A percentile compares a stretch with the other conserved stretches of the same genome.
These are phyloP conservation scores for Allygus modestus DNA, from an alignment of 2,888 invertebrate species.

Conservation along the genomic window DNA sequence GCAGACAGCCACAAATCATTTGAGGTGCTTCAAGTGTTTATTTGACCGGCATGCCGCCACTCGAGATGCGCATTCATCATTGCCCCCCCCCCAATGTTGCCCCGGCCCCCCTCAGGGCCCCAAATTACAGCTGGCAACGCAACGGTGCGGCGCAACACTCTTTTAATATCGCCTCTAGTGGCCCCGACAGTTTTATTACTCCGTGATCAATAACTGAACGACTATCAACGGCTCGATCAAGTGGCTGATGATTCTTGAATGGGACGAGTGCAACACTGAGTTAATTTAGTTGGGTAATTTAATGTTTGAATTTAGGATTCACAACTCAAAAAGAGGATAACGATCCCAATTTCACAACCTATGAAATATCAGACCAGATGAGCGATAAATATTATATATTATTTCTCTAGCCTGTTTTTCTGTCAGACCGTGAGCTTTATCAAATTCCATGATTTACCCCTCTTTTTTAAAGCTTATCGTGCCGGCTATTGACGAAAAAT, in stretches of 20 bases:
- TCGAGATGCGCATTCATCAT: constrained; percentile 48
- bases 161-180: constrained; percentile 16
- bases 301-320: too few relatives aligned
- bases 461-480: too few relatives aligned
- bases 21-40: constrained; percentile 42
- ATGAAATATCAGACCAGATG: too few relatives aligned
- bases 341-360: too few relatives aligned
- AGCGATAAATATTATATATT: too few relatives aligned
- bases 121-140: constrained; percentile 14
- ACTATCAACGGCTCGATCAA: neutral
- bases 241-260: neutral
- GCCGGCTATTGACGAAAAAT: too few relatives aligned
- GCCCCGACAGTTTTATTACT: constrained; percentile 30
- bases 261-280: too few relatives aligned
- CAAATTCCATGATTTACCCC: too few relatives aligned
- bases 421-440: too few relatives aligned
- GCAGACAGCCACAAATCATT: constrained; percentile 15
- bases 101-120: constrained; percentile 16
- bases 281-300: too few relatives aligned
- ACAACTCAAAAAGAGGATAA: too few relatives aligned
- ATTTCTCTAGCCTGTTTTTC: too few relatives aligned
- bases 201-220: neutral
- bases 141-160: neutral
- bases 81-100: constrained; percentile 34
- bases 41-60: constrained; percentile 43